phyloP scores from a whole-genome alignment of 2,113 vertebrate genomes.

The Phodopus roborovskii region DNA sequence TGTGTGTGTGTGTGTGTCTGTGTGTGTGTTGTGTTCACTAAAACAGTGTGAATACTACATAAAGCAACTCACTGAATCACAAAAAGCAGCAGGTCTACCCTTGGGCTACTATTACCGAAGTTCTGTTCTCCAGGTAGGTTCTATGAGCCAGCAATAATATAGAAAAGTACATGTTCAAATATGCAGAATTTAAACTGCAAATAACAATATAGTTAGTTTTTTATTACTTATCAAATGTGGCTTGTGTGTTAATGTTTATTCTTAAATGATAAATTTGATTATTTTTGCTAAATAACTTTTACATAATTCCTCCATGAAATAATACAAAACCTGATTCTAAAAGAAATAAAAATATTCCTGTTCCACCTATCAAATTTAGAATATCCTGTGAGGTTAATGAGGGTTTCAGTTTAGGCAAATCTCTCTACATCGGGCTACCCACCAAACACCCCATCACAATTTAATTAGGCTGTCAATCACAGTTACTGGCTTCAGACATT shows the following conservation, averaged over 20 bases:
- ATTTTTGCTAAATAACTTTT: slow-evolving; percentile 39
- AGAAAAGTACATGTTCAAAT: neutral
- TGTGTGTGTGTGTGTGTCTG: neutral
- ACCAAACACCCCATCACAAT: neutral
- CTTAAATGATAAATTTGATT: neutral
- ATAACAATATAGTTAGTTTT: neutral
- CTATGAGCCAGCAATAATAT: neutral
- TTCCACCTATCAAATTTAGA: neutral
- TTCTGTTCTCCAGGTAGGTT: neutral
- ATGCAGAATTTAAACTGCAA: neutral
- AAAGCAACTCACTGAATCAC: neutral
- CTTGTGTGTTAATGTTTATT: neutral
- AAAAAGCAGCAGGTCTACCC: neutral
- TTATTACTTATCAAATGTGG: neutral
- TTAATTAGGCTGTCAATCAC: slow-evolving; percentile 63
- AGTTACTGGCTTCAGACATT: slow-evolving; percentile 32
- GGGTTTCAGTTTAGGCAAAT: slow-evolving; percentile 42
- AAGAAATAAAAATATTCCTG: neutral
- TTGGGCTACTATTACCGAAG: slow-evolving; percentile 32
- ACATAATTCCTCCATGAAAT: neutral
- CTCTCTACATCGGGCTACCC: neutral
- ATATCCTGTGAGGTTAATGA: neutral
- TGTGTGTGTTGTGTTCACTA: neutral
- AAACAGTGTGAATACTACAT: neutral
- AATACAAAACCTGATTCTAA: slow-evolving; percentile 15